Percentiles rank a stretch among this genome's conserved stretches.
phyloP scores from a whole-genome alignment of 1,140 invertebrate genomes.

The Drosophila cardini region DNA sequence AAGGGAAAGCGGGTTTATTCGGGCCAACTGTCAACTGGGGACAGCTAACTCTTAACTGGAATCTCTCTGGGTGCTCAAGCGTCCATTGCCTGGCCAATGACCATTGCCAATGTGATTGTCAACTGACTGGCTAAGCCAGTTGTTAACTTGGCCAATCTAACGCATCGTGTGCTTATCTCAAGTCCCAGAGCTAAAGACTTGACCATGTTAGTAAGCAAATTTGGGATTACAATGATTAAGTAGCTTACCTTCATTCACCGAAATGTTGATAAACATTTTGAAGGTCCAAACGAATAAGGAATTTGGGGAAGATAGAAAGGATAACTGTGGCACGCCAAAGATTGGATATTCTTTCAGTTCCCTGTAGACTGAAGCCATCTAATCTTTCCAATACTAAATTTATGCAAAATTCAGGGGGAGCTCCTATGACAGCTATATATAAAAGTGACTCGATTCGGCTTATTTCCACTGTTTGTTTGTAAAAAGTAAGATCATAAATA shows the following conservation, averaged over 20 bases:
- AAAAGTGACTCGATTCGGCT: too few species aligned
- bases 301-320: too few species aligned
- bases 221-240: slow-evolving; percentile 20
- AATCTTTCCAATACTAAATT: too few species aligned
- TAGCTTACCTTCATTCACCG: not conserved
- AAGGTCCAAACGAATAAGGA: not conserved
- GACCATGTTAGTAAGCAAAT: slow-evolving; percentile 22
- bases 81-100: slow-evolving; percentile 38
- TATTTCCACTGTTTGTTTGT: too few species aligned
- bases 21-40: slow-evolving; percentile 23
- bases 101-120: slow-evolving; percentile 65
- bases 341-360: too few species aligned
- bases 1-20: too few species aligned
- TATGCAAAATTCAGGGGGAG: too few species aligned
- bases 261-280: too few species aligned
- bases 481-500: too few species aligned
- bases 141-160: slow-evolving; percentile 11
- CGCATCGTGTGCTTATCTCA: slow-evolving; percentile 4
- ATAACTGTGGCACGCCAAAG: too few species aligned
- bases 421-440: too few species aligned
- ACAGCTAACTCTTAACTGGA: slow-evolving; percentile 34
- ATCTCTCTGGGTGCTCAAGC: slow-evolving; percentile 23
- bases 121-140: slow-evolving; percentile 57
- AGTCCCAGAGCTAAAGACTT: slow-evolving; percentile 7
- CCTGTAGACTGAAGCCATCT: too few species aligned